phyloP scores from a whole-genome alignment of 53 echinoderm and acorn worm species.

The Actinopyga echinites region DNA sequence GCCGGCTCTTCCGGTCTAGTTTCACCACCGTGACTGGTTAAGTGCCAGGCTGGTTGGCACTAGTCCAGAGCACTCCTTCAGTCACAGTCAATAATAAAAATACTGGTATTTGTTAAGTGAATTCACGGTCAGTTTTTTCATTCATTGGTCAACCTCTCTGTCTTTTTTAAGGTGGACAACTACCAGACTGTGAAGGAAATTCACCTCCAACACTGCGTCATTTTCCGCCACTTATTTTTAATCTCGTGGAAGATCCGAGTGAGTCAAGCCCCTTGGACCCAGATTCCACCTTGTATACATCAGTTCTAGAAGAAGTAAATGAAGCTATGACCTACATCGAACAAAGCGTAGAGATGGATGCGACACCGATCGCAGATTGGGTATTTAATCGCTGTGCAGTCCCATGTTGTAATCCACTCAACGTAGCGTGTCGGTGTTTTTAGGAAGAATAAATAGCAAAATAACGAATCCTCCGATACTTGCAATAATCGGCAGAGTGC shows the following conservation, averaged over 20 bases:
- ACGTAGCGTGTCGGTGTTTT: constrained; percentile 66
- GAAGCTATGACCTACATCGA: constrained; percentile 15
- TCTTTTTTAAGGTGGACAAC: constrained; percentile 47
- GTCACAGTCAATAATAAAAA: no score
- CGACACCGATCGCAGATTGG: constrained; percentile 58
- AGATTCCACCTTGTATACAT: background rate
- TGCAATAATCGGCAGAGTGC: no score
- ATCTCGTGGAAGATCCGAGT: constrained; percentile 41
- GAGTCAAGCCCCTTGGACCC: constrained; percentile 49
- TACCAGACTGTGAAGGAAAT: constrained; percentile 45
- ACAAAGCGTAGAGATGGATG: constrained; percentile 35
- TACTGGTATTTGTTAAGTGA: no score
- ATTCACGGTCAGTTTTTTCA: no score
- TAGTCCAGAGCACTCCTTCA: no score
- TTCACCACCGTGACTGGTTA: no score
- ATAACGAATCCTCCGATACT: no score
- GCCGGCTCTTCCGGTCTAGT: no score
- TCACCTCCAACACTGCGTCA: constrained; percentile 36
- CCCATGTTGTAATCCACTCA: constrained; percentile 60
- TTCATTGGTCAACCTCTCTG: no score
- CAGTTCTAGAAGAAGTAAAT: constrained; percentile 21
- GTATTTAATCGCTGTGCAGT: background rate
- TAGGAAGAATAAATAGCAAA: no score
- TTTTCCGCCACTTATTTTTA: constrained; percentile 66
- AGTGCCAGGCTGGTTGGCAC: no score